Base-by-base conservation (phyloP, 1,140 invertebrate species). In the Triops longicaudatus region DNA sequence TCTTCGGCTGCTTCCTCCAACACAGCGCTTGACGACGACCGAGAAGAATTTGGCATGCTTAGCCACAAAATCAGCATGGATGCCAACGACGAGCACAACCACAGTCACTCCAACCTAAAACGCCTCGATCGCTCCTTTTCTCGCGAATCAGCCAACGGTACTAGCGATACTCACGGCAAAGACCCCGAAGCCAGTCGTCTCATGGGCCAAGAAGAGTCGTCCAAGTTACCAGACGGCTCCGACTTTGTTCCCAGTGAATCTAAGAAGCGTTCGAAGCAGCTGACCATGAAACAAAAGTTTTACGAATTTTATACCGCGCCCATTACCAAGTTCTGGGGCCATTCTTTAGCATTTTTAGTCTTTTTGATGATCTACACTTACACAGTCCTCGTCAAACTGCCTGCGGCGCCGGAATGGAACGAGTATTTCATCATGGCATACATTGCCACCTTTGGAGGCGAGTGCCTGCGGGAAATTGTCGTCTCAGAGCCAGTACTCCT, bases 271-370 rank as follows among this genome's bases (percentile, higher is more conserved):
- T 50, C 22, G 17, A 76, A 77, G 31, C 76, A 26, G 27, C 84
- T 96, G 78, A 87, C 90, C 78, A 85, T 96, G 42, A 92, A 91
- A 80, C 95, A 95, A 83, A 98, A 97, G 85, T 88, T 98, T 28
- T 94, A 96, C 80, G 96, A 98, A 85, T 99, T 98, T 86, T 98
- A 97, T 85, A 96, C 94, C 26, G 95, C 97, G 74, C 97, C 97
- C 0, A 96, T 99, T 76, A 97, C 96, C 6, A 98, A 98, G 84
- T 99, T 98, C 86, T 98, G 96, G 94, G 91, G 93, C 26, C 95
- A 98, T 87, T 94, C 95, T 2, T 91, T 98, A 83, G 93, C 95
- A 31, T 98, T 98, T 84, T 88, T 97, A 82, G 87, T 94, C 81
- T 99, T 98, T 86, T 86, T 98, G 81, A 86, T 93, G 81, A 88